phyloP scores from a whole-genome alignment of 2,797 vertebrate species.

The Sebastes matsubarae region DNA sequence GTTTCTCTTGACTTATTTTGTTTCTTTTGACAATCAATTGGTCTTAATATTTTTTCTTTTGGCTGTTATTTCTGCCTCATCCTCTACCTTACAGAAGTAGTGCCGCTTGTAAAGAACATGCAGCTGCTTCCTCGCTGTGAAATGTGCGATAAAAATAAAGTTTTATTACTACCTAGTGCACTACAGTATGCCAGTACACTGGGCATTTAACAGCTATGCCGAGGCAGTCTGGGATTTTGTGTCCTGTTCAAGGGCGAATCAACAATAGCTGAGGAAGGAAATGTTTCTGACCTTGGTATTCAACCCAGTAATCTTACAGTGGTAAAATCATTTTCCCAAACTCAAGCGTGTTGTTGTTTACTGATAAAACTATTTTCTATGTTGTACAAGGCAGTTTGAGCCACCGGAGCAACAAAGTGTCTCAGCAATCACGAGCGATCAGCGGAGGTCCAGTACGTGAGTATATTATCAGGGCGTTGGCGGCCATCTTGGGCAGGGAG shows the following conservation, averaged over 20 bases:
- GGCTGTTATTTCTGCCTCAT: not conserved
- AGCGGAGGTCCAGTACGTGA: not conserved
- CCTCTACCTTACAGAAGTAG: not conserved
- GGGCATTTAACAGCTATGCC: not conserved
- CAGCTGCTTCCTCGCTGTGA: conserved; percentile 15
- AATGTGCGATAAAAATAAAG: conserved; percentile 27
- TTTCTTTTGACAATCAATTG: not conserved
- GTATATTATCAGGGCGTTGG: not conserved
- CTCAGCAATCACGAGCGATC: not conserved
- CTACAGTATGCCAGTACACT: not conserved
- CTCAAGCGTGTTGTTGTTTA: conserved; percentile 1
- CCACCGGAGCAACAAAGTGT: not conserved
- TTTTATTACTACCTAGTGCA: conserved; percentile 14
- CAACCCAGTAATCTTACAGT: not conserved
- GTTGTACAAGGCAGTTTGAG: not conserved
- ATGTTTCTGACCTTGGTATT: conserved; percentile 6
- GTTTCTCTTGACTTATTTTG: not conserved
- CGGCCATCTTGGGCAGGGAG: not conserved
- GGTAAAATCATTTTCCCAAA: not conserved
- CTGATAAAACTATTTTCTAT: not conserved
- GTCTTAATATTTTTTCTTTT: not conserved
- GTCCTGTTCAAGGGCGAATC: conserved; percentile 24
- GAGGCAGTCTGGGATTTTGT: not conserved
- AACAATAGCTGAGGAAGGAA: conserved; percentile 15
- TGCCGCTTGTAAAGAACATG: not conserved